These are phyloP conservation scores for Grapholita molesta DNA, from an alignment of 1,140 invertebrate genomes.

Conservation along the genomic window DNA sequence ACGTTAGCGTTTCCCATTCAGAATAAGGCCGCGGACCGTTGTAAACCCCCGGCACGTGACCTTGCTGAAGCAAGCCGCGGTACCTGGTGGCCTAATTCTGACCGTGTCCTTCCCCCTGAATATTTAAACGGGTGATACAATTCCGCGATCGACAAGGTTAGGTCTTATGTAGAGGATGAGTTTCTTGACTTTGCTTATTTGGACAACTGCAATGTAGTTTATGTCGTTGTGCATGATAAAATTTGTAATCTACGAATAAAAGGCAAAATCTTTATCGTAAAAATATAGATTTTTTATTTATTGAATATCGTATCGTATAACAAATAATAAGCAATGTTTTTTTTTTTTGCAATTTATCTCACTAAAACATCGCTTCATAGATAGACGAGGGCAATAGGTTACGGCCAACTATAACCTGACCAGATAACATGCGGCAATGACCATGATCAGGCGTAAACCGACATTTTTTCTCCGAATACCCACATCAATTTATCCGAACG, in stretches of 20 bases:
- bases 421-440: slow-evolving; percentile 24
- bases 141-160: slow-evolving; percentile 21
- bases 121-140: slow-evolving; percentile 30
- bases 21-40: not conserved
- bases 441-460: not conserved
- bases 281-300: no score
- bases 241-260: not conserved
- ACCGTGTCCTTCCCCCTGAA: slow-evolving; percentile 15
- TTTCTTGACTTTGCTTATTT: not conserved
- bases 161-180: not conserved
- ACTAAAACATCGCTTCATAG: no score
- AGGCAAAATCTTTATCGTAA: no score
- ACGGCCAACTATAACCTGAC: not conserved
- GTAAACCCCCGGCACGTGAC: slow-evolving; percentile 1
- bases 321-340: not conserved
- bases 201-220: not conserved
- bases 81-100: slow-evolving; percentile 21
- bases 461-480: not conserved
- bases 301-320: not conserved
- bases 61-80: slow-evolving; percentile 8
- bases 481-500: not conserved
- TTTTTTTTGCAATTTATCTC: not conserved
- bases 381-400: no score
- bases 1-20: not conserved
- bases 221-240: not conserved